Evolutionary conservation across 2,888 invertebrate genomes (phyloP).

Genomic region (Elgonia sp.): DNA sequence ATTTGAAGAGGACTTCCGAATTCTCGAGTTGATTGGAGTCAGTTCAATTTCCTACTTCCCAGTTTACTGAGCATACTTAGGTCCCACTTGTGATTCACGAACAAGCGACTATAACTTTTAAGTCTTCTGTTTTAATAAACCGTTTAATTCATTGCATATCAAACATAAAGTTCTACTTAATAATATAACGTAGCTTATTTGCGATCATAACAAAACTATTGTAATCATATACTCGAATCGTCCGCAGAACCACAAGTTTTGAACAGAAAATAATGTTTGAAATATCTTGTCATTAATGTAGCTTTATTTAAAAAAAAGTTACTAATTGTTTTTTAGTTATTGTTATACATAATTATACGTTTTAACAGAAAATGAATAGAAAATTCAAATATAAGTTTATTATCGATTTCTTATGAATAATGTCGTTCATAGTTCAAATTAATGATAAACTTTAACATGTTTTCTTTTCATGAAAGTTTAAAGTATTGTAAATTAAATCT

Average conservation of each 20-base stretch:
- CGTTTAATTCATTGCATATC: conserved; percentile 69
- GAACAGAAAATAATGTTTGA: no score
- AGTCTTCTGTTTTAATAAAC: conserved; percentile 69
- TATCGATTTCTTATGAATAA: background rate
- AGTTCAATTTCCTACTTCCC: conserved; percentile 69
- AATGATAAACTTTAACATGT: conserved; percentile 1
- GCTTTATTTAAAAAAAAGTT: no score
- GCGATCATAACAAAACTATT: conserved; percentile 27
- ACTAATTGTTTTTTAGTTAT: no score
- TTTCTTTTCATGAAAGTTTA: background rate
- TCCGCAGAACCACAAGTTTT: background rate
- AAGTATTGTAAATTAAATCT: no score
- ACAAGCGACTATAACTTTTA: conserved; percentile 67
- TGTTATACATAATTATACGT: no score
- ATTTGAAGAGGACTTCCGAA: conserved; percentile 63
- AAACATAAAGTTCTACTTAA: conserved; percentile 58
- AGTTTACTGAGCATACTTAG: conserved; percentile 66
- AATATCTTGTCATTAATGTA: no score
- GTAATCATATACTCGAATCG: background rate
- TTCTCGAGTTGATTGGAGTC: conserved; percentile 70
- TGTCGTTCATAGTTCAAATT: background rate
- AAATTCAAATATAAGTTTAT: background rate
- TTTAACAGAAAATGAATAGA: no score
- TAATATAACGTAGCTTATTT: conserved; percentile 61
- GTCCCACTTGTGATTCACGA: conserved; percentile 65